Evolutionary conservation across 2,888 invertebrate genomes (phyloP).

Genomic region (Brenthis daphne): DNA sequence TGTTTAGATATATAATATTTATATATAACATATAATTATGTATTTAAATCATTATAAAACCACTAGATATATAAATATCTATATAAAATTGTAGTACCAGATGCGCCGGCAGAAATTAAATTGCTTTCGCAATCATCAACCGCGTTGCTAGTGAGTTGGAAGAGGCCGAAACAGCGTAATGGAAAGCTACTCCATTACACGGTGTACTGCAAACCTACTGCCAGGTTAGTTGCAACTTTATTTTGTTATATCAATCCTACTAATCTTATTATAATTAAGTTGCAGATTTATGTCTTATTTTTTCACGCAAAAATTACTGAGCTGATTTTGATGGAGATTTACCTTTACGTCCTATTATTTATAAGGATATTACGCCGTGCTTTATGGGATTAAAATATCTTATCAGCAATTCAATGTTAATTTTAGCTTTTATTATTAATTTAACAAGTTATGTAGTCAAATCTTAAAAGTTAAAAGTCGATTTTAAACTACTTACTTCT

Average conservation of each 20-base stretch:
- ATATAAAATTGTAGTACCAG: slow-evolving; percentile 84
- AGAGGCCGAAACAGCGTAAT: slow-evolving; percentile 89
- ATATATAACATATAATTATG: too few relatives aligned
- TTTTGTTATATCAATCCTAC: too few relatives aligned
- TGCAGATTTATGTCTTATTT: background rate
- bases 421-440: too few relatives aligned
- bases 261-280: too few relatives aligned
- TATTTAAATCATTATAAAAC: too few relatives aligned
- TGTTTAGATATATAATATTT: too few relatives aligned
- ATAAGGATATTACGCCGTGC: background rate
- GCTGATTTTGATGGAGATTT: background rate
- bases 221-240: slow-evolving; percentile 55
- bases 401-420: too few relatives aligned
- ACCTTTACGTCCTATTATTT: background rate
- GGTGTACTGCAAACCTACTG: slow-evolving; percentile 84
- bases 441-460: too few relatives aligned
- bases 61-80: too few relatives aligned
- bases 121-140: slow-evolving; percentile 90
- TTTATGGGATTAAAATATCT: too few relatives aligned
- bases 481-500: too few relatives aligned
- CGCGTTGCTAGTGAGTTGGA: slow-evolving; percentile 92
- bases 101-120: slow-evolving; percentile 91
- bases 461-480: too few relatives aligned
- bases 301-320: background rate
- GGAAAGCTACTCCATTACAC: slow-evolving; percentile 91